Evolutionary conservation across 2,113 vertebrate species (phyloP), one percentile per base, ranked within the genome.

Genomic region (Physeter macrocephalus): DNA sequence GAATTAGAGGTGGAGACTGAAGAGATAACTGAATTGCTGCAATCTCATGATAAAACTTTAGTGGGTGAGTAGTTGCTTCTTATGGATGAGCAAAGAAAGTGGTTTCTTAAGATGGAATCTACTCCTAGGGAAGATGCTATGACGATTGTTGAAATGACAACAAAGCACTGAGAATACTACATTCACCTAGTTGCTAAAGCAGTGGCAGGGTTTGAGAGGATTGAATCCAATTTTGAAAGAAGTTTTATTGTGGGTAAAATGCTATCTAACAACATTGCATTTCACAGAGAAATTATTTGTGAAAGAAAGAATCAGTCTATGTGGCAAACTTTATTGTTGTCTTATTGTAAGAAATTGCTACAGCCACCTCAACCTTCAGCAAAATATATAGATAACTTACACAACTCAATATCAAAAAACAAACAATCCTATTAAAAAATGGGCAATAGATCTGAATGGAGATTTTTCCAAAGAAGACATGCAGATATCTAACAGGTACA

Each of bases 21-120:
- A 52, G 43, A 52, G 12, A 17, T 49, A 25, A 34, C 43, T 11
- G 27, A 31, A 46, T 46, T 78, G 49, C 75, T n/a, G 23, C 9
- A 52, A 6, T n/a, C 49, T 78, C 6, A 13, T n/a, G 34, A n/a
- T 54, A 8, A 54, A 54, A 54, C 31, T 25, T 61, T 27, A n/a
- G 46, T 0, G 0, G 3, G 3, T n/a, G 31, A n/a, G 20, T 21
- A 23, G 3, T 78, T 49, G 18, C 34, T 77, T 78, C 75, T 78
- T 78, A 78, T 3, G 10, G 49, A 23, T 54, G 31, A 78, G 34
- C 31, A n/a, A 54, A 54, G 75, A 52, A 78, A 78, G 75, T 54
- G 49, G 31, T 78, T 78, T 78, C 46, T n/a, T 54, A 34, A 78
- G 31, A 7, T 78, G 17, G 34, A 78, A 54, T 78, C 34, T 54